Base-by-base conservation (phyloP, 2,888 invertebrate species). In the Drosophila putrida region DNA sequence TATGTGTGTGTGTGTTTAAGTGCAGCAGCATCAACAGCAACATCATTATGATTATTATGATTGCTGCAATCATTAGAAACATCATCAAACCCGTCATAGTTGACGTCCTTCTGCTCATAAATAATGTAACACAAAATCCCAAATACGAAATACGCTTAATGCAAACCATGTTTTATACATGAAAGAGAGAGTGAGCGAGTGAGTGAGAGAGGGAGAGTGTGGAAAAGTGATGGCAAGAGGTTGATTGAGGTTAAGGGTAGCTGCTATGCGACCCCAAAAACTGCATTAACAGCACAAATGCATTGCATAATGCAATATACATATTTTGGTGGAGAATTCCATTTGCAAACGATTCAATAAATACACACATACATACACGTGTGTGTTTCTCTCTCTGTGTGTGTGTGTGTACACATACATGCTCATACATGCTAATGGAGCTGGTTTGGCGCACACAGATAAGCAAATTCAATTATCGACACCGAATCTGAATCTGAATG, bases 81-180 rank as follows among this genome's bases (percentile, higher is more conserved):
- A 82, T 82, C 82, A 69, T 63, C 67, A 67, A 55, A 50, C 71
- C 65, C 73, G 63, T 64, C 78, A 72, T 50, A 54, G 73, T 51
- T 58, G 61, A 58, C 60, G 75, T 53, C 68, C 57, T 63, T 60
- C 46, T 44, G 20, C 75, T 77, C 79, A 79, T 77, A 77, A 77
- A 77, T 78, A 77, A 77, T 78, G 71, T 71, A 67, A 47, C 60
- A 58, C 66, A 60, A 71, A 76, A 72, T 77, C 59, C 78, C 63
- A 72, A 75, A 77, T 67, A 73, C 41, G 63, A 77, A 74, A 72
- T 66, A 61, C 63, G 70, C 70, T 87, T 84, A 83, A 82, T 87
- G 82, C 76, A 71, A 71, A 69, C 59, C 76, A 87, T 87, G 66
- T 78, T 87, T 84, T 71, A 87, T 67, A 84, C 78, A 78, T 83